phyloP scores from a whole-genome alignment of 2,888 invertebrate species.

The Drosophila merina region DNA sequence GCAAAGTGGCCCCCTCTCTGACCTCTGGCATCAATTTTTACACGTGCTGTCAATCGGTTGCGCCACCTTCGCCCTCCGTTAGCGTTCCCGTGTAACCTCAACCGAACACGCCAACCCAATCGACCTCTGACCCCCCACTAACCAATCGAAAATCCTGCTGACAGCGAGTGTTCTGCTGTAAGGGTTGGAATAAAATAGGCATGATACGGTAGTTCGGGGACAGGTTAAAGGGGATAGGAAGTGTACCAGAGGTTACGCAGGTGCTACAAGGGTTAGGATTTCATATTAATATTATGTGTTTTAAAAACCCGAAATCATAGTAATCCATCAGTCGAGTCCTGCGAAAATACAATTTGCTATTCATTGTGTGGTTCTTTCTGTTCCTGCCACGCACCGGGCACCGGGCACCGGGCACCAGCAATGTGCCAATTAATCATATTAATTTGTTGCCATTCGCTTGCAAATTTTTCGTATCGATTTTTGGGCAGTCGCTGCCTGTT shows the following conservation, averaged over 20 bases:
- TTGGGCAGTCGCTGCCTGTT: conserved; percentile 21
- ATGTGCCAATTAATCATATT: conserved; percentile 73
- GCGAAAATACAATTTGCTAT: not conserved
- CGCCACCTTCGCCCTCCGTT: conserved; percentile 33
- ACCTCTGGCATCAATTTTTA: conserved; percentile 54
- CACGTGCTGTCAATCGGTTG: conserved; percentile 52
- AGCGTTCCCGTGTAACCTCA: conserved; percentile 47
- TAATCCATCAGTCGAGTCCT: not conserved
- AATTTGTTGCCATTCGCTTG: conserved; percentile 57
- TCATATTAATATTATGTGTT: not conserved
- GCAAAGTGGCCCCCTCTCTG: conserved; percentile 9
- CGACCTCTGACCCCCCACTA: not conserved
- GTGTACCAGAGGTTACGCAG: not conserved
- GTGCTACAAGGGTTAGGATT: not conserved
- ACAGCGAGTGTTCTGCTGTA: conserved; percentile 23
- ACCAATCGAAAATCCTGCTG: conserved; percentile 34
- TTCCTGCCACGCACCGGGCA: conserved; percentile 34
- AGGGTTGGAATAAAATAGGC: conserved; percentile 11
- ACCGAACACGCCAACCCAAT: conserved; percentile 45
- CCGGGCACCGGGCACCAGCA: conserved; percentile 8
- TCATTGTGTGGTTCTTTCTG: conserved; percentile 10
- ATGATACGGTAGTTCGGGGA: not conserved
- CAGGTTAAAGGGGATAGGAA: not conserved
- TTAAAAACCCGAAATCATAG: not conserved
- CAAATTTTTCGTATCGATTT: conserved; percentile 62